Evolutionary conservation across 2,888 invertebrate species (phyloP), one percentile per base, ranked within the genome.

Genomic region (Campopleginae sp.): DNA sequence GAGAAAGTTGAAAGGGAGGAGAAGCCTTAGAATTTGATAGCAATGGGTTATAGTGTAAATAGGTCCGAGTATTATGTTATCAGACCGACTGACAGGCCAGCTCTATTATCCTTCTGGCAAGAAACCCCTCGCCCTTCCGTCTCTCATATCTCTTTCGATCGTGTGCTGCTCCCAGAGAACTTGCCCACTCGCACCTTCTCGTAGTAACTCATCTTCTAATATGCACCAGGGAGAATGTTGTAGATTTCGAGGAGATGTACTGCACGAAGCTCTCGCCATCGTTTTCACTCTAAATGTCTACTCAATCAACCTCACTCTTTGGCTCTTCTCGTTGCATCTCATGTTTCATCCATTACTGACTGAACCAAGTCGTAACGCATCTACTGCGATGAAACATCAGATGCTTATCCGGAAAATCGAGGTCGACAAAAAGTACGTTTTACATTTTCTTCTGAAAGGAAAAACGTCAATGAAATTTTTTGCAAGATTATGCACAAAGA

Each of bases 1-100:
- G 54, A 23, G 66, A 10, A 27, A 51, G 54, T 51, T 51, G 27
- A 27, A 27, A 31, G 44, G 27, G 70, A 71, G 42, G 76, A 77
- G 63, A 72, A 77, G 63, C 44, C 51, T 54, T 48, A 70, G 46
- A 27, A 68, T 65, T 80, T 82, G 84, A 81, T 84, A 74, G 82
- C 74, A 87, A 89, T 75, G 85, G 87, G 86, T 27, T 74, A 85
- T 89, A 90, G 87, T 89, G 90, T 90, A 91, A 91, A 91, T 90
- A 91, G 87, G 89, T 89, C 88, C 88, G 89, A 90, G 90, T 91
- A 91, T 91, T 90, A 91, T 90, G 91, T 89, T 91, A 91, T 90
- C 89, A 87, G 82, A 86, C 87, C 88, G 88, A 89, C 91, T 90
- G 91, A 91, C 91, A 91, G 90, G 89, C 79, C 80, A 77, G 89